phyloP scores from a whole-genome alignment of 2,888 invertebrate genomes.

The Limnephilus lunatus region DNA sequence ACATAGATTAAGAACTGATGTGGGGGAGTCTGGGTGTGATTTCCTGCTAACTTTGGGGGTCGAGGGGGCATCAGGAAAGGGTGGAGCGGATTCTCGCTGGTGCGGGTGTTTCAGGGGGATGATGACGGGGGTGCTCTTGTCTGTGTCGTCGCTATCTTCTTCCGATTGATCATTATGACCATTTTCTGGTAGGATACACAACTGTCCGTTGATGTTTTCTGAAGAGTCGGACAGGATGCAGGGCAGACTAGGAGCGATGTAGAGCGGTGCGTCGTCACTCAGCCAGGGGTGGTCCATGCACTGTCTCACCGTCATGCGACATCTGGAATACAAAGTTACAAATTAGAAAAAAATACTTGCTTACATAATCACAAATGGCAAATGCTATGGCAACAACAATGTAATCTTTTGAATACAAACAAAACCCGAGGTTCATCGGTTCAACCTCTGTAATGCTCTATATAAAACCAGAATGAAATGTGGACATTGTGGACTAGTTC shows the following conservation, averaged over 20 bases:
- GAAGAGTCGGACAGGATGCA: conserved; percentile 67
- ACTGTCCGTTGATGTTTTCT: conserved; percentile 68
- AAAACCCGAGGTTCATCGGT: too few species aligned
- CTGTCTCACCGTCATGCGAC: conserved; percentile 91
- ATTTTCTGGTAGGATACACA: conserved; percentile 67
- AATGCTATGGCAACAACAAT: neutral
- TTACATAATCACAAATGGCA: neutral
- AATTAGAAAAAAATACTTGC: neutral
- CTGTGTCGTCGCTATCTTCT: conserved; percentile 69
- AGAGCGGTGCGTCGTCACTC: conserved; percentile 79
- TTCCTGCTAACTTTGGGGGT: conserved; percentile 82
- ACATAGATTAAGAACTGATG: conserved; percentile 75
- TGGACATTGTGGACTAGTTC: too few species aligned
- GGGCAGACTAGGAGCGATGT: conserved; percentile 71
- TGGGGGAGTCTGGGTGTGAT: conserved; percentile 77
- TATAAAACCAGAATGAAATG: too few species aligned
- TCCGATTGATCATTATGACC: conserved; percentile 66
- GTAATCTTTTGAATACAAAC: too few species aligned
- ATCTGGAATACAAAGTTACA: conserved; percentile 78
- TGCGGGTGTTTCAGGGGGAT: conserved; percentile 75
- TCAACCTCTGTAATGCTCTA: too few species aligned
- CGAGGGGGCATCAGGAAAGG: conserved; percentile 81
- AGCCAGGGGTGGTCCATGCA: conserved; percentile 96
- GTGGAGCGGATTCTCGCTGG: conserved; percentile 74
- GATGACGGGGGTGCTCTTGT: conserved; percentile 70